Evolutionary conservation across 1,140 invertebrate species (phyloP).

Genomic region (Caenorhabditis inopinata): DNA sequence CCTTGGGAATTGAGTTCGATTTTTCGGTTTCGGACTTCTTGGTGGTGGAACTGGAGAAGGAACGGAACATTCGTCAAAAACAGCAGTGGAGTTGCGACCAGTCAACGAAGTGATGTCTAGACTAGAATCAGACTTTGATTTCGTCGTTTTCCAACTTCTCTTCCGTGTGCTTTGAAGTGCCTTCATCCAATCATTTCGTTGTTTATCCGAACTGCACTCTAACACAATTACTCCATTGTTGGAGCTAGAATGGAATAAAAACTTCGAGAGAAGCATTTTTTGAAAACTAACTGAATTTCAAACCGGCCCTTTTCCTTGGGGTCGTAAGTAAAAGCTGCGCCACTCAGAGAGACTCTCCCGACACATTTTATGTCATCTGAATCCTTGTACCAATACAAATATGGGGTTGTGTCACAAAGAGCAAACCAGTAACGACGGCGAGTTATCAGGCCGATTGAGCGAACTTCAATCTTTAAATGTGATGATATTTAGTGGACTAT

Average conservation of each 20-base stretch:
- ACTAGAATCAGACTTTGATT: slow-evolving; percentile 11
- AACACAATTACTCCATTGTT: slow-evolving; percentile 25
- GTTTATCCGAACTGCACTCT: slow-evolving; percentile 21
- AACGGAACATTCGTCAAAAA: not conserved
- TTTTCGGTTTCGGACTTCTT: slow-evolving; percentile 11
- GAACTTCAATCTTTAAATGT: slow-evolving; percentile 14
- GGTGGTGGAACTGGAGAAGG: not conserved
- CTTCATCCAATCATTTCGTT: slow-evolving; percentile 45
- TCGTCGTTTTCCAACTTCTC: not conserved
- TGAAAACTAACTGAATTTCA: slow-evolving; percentile 48
- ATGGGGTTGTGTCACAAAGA: slow-evolving; percentile 49
- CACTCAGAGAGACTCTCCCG: slow-evolving; percentile 40
- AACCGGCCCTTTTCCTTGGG: slow-evolving; percentile 49
- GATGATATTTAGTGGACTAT: too few species aligned
- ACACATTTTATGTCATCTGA: slow-evolving; percentile 44
- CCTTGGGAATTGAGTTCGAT: not conserved
- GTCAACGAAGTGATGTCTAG: slow-evolving; percentile 4
- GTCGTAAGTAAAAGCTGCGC: slow-evolving; percentile 51
- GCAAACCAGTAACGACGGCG: slow-evolving; percentile 50
- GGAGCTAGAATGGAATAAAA: not conserved
- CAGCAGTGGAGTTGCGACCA: not conserved
- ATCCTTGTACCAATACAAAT: slow-evolving; percentile 52
- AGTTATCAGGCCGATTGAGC: slow-evolving; percentile 40
- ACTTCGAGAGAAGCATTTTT: not conserved
- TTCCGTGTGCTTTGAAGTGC: slow-evolving; percentile 43